These are phyloP conservation scores for Alexandromys fortis DNA, from an alignment of 2,113 vertebrate species.

Conservation along the genomic window DNA sequence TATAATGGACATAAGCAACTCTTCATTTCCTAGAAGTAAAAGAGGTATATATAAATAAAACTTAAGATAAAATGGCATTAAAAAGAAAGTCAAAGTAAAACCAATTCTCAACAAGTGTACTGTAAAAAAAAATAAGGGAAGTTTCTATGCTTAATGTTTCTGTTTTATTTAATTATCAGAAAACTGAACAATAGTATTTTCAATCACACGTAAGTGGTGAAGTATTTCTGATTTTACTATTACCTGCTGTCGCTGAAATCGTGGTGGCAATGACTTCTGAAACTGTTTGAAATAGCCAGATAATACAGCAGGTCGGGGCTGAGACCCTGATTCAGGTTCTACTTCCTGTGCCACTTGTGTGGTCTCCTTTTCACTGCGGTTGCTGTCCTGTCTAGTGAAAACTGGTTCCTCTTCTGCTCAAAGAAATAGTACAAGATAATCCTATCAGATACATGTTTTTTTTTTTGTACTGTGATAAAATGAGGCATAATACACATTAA, in stretches of 20 bases:
- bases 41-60: background rate
- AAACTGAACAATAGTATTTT: background rate
- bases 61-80: background rate
- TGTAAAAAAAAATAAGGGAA: conserved; percentile 15
- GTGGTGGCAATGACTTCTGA: conserved; percentile 97
- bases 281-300: conserved; percentile 99
- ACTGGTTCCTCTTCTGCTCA: conserved; percentile 82
- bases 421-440: conserved; percentile 20
- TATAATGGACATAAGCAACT: background rate
- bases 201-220: background rate
- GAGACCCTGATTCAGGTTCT: conserved; percentile 91
- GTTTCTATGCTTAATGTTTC: background rate
- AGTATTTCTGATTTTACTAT: conserved; percentile 2
- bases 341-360: conserved; percentile 86
- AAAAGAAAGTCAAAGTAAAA: background rate
- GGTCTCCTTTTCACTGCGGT: conserved; percentile 87
- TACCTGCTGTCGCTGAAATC: conserved; percentile 99
- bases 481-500: background rate
- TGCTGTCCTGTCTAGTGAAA: conserved; percentile 85
- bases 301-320: conserved; percentile 92
- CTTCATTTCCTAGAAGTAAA: conserved; percentile 15
- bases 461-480: background rate
- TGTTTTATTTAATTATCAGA: conserved; percentile 5
- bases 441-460: background rate
- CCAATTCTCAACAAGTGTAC: background rate